Evolutionary conservation across 1,140 invertebrate genomes (phyloP), one percentile per base, ranked within the genome.

Genomic region (Anastatus disparis): DNA sequence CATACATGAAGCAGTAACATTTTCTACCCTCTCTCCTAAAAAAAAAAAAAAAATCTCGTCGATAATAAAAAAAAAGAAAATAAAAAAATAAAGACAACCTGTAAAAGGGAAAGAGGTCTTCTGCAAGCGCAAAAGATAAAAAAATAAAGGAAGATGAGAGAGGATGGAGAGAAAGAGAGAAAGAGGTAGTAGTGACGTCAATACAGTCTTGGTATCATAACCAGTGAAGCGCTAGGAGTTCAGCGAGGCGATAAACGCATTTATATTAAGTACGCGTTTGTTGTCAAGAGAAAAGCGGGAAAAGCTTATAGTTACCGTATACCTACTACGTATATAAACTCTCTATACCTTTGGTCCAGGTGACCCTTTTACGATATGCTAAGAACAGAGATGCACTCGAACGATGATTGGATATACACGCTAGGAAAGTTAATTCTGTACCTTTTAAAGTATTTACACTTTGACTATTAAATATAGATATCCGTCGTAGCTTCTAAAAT

Each of bases 221-320:
- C 17, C 59, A 63, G 44, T 50, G 26, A 63, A 9, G 17, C 29
- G 61, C 44, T 12, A 63, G 6, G 20, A 7, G 48, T 4, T 10
- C 26, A 62, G 1, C 38, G 15, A 66, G 46, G 50, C 50, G 63
- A 55, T 66, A 66, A 66, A 55, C 56, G 56, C 56, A 59, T 59
- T 59, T 59, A n/a, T n/a, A 35, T 59, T 59, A 10, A n/a, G 35
- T 12, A 2, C 22, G 0, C 15, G 13, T 17, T n/a, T n/a, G n/a
- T n/a, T n/a, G n/a, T n/a, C n/a, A n/a, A n/a, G n/a, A n/a, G n/a
- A n/a, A n/a, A 3, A 27, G 27, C n/a, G 52, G n/a, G 29, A 59
- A 59, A 59, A 59, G 22, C 24, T 35, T 29, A 44, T 59, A 59
- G n/a, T n/a, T n/a, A n/a, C n/a, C n/a, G n/a, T n/a, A n/a, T n/a